Conservation (phyloP, 2,113 vertebrate species). For the Clarias gariepinus region DNA sequence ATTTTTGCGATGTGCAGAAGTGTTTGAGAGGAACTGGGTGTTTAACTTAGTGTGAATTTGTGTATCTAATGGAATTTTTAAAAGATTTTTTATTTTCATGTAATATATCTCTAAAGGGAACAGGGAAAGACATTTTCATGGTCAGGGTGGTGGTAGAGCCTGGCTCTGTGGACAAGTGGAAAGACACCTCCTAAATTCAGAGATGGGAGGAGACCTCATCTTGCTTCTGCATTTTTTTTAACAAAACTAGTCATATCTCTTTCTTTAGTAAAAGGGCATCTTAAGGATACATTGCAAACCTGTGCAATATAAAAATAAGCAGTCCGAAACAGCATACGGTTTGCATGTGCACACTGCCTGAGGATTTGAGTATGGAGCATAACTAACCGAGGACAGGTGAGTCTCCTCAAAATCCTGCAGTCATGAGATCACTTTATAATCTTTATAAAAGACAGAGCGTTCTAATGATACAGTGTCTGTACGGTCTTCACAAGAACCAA, state of each 20-base stretch:
- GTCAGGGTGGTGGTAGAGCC: background rate
- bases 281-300: background rate
- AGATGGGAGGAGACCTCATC: background rate
- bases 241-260: background rate
- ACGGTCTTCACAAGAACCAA: background rate
- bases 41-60: slow-evolving; percentile 37
- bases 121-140: background rate
- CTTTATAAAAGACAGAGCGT: background rate
- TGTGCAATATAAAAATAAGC: background rate
- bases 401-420: background rate
- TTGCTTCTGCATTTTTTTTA: background rate
- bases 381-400: slow-evolving; percentile 37
- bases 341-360: slow-evolving; percentile 11
- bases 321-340: background rate
- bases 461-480: background rate
- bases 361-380: slow-evolving; percentile 9
- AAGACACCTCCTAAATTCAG: background rate
- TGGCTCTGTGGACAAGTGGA: background rate
- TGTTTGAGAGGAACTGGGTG: slow-evolving; percentile 3
- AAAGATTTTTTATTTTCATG: background rate
- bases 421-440: slow-evolving; percentile 24
- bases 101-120: slow-evolving; percentile 24
- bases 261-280: slow-evolving; percentile 1
- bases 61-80: slow-evolving; percentile 14
- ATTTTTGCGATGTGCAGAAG: slow-evolving; percentile 35